Conservation (phyloP, 37 sponge, comb jelly and placozoan genomes). For the Agelas oroides region DNA sequence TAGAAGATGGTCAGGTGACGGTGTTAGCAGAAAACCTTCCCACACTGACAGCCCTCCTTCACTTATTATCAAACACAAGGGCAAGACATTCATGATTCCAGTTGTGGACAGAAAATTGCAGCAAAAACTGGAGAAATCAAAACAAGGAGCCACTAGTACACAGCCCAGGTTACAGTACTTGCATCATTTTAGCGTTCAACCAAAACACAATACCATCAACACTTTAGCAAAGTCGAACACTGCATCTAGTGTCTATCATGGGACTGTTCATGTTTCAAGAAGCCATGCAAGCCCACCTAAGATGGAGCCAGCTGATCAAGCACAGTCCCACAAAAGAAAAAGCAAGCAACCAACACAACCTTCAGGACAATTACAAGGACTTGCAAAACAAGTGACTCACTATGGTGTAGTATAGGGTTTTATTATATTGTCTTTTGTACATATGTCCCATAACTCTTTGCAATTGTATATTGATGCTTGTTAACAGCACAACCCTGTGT, state of each 20-base stretch:
- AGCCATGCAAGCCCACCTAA: slow-evolving; percentile 17
- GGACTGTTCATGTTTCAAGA: background rate
- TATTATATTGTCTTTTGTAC: background rate
- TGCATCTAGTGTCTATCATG: background rate
- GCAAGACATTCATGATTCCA: slow-evolving; percentile 50
- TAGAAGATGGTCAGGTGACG: background rate
- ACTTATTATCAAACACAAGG: slow-evolving; percentile 56
- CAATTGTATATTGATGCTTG: background rate
- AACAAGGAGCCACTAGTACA: background rate
- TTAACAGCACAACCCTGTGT: no score
- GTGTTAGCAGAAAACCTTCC: background rate
- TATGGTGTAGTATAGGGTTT: slow-evolving; percentile 23
- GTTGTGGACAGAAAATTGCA: slow-evolving; percentile 40
- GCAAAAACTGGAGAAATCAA: slow-evolving; percentile 15
- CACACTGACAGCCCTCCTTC: background rate
- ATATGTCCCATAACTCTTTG: background rate
- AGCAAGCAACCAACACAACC: background rate
- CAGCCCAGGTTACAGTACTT: background rate
- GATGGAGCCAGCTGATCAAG: slow-evolving; percentile 8
- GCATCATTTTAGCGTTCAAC: background rate
- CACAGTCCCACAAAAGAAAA: background rate
- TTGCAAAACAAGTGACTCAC: slow-evolving; percentile 36
- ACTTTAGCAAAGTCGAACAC: background rate
- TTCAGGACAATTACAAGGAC: background rate
- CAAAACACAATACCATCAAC: background rate